Percentiles rank a stretch among this genome's conserved stretches.
These are phyloP conservation scores for Erebia ligea DNA, from an alignment of 2,888 invertebrate species.

Conservation along the genomic window DNA sequence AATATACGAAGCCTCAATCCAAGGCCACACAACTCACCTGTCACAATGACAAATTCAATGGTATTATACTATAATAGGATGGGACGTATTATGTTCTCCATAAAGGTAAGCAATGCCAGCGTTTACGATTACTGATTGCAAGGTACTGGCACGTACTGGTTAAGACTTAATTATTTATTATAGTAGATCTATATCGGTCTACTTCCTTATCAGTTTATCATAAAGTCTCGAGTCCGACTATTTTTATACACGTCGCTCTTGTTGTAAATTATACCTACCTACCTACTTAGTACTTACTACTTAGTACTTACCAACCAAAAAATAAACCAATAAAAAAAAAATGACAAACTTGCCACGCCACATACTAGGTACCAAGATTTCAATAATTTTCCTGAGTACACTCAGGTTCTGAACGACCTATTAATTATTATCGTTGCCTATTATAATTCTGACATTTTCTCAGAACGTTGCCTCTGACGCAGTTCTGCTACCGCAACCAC, in stretches of 20 bases:
- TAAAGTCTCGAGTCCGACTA: not conserved
- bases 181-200: no score
- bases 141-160: constrained; percentile 19
- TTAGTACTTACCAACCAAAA: no score
- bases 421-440: no score
- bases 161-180: constrained; percentile 24
- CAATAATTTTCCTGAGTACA: not conserved
- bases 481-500: not conserved
- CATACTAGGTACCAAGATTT: not conserved
- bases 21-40: constrained; percentile 39
- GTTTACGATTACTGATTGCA: constrained; percentile 49
- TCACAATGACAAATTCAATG: constrained; percentile 45
- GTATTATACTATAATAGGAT: constrained; percentile 42
- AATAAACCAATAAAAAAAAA: no score
- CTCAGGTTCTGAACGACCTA: not conserved
- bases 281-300: not conserved
- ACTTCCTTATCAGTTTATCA: no score
- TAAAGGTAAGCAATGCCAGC: constrained; percentile 59
- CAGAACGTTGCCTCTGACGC: constrained; percentile 2
- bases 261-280: not conserved
- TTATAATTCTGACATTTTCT: not conserved
- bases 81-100: constrained; percentile 58
- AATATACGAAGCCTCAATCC: constrained; percentile 9
- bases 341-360: no score
- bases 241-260: not conserved